A percentile compares a stretch with the other conserved stretches of the same genome.
These are phyloP conservation scores for Brachionichthys hirsutus DNA, from an alignment of 2,113 vertebrate species.

Conservation along the genomic window DNA sequence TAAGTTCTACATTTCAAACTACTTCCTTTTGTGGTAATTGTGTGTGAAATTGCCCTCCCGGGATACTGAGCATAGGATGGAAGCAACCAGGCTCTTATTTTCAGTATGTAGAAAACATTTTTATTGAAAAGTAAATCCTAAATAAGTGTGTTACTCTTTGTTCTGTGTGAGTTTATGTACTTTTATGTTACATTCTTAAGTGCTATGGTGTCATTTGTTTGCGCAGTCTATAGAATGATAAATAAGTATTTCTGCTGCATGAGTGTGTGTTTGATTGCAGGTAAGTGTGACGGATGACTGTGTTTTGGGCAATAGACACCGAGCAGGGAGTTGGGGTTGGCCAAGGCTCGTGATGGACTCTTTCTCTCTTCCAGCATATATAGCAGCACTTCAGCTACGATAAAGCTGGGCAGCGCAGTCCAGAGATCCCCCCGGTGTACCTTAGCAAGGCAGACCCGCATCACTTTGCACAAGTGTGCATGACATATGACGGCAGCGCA, in stretches of 20 bases:
- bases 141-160: no score
- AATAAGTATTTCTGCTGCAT: neutral
- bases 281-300: constrained; percentile 56
- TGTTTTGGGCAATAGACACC: constrained; percentile 13
- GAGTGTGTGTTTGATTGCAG: constrained; percentile 28
- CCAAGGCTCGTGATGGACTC: constrained; percentile 13
- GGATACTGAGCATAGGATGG: no score
- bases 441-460: constrained; percentile 64
- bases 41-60: no score
- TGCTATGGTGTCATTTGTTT: constrained; percentile 1
- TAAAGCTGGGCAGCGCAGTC: constrained; percentile 54
- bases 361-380: constrained; percentile 17
- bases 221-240: constrained; percentile 16
- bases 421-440: constrained; percentile 67
- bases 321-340: constrained; percentile 26
- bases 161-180: neutral
- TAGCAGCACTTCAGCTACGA: constrained; percentile 58
- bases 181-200: constrained; percentile 4
- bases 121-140: no score
- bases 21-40: no score
- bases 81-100: no score
- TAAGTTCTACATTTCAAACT: no score
- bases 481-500: constrained; percentile 1
- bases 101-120: no score
- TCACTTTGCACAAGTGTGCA: constrained; percentile 32